A percentile compares a stretch with the other conserved stretches of the same genome.
These are phyloP conservation scores for Echinops telfairi DNA, from an alignment of 2,113 vertebrate species.

Conservation along the genomic window DNA sequence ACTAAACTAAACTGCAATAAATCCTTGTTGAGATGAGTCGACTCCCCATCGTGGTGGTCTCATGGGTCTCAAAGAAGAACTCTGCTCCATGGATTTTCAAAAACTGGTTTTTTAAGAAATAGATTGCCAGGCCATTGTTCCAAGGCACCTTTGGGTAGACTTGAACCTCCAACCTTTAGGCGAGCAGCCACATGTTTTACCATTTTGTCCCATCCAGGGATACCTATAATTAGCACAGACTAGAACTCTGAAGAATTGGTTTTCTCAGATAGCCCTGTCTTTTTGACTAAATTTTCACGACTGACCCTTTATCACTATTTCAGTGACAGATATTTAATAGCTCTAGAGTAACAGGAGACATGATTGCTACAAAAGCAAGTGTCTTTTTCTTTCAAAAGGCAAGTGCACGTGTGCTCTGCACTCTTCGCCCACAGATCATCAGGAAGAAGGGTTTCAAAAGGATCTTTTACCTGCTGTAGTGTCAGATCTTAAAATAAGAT, in stretches of 20 bases:
- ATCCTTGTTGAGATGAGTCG: not conserved
- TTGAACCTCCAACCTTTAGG: not conserved
- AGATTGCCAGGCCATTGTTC: not conserved
- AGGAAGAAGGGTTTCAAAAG: conserved; percentile 62
- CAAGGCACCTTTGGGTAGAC: not conserved
- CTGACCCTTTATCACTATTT: conserved; percentile 69
- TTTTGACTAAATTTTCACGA: conserved; percentile 78
- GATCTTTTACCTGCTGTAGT: conserved; percentile 80
- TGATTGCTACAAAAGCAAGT: conserved; percentile 32
- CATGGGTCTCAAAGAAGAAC: not conserved
- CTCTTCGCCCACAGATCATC: conserved; percentile 31
- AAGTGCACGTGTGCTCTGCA: not conserved
- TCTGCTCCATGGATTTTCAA: not conserved
- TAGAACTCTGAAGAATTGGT: conserved; percentile 63
- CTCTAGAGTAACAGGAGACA: conserved; percentile 52
- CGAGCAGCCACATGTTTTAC: not conserved
- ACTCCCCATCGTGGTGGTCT: not conserved
- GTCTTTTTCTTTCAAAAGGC: conserved; percentile 31
- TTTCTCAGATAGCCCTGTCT: conserved; percentile 65
- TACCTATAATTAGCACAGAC: not conserved
- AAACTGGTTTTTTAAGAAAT: not conserved
- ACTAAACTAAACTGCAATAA: not conserved
- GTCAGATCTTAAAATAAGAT: conserved; percentile 82
- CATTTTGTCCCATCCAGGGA: not conserved
- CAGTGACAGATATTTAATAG: conserved; percentile 23